A percentile compares a stretch with the other conserved stretches of the same genome.
phyloP scores from a whole-genome alignment of 1,140 invertebrate genomes.

The Vollenhovia emeryi region DNA sequence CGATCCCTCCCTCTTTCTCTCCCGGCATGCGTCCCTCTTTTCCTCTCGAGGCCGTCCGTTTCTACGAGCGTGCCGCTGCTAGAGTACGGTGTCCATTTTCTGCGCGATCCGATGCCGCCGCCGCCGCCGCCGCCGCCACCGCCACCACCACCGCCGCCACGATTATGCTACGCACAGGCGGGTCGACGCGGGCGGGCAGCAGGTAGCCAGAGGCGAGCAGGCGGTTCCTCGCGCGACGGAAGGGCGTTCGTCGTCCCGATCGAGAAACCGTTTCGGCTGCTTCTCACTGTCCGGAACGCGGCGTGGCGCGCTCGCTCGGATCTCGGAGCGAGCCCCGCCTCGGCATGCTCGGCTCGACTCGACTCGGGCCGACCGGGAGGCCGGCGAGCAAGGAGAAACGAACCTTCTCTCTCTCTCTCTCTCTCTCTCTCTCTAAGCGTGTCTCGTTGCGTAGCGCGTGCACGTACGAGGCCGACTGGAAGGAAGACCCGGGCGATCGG shows the following conservation, averaged over 20 bases:
- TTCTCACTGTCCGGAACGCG: conserved; percentile 40
- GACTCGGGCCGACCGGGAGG: conserved; percentile 29
- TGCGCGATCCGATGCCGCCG: conserved; percentile 46
- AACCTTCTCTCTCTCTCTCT: conserved; percentile 52
- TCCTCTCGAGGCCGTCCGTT: conserved; percentile 44
- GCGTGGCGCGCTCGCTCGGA: conserved; percentile 33
- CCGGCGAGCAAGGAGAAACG: conserved; percentile 67
- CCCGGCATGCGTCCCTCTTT: conserved; percentile 18
- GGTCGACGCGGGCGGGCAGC: conserved; percentile 11
- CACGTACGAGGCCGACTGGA: conserved; percentile 75
- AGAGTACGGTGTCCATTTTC: conserved; percentile 72
- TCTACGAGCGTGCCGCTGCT: conserved; percentile 56
- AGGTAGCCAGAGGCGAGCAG: conserved; percentile 14
- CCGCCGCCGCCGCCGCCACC: conserved; percentile 33
- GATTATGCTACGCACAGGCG: conserved; percentile 32
- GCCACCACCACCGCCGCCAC: neutral
- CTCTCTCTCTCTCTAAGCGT: neutral
- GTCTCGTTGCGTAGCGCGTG: conserved; percentile 63
- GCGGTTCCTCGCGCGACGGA: neutral
- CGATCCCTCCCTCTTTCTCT: conserved; percentile 43
- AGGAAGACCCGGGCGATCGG: conserved; percentile 61
- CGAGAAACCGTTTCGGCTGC: conserved; percentile 23
- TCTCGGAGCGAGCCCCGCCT: conserved; percentile 68
- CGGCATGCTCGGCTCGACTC: conserved; percentile 61
- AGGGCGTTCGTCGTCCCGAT: conserved; percentile 16